Conservation (phyloP, 2,888 invertebrate genomes). For the Tiliacea citrago region DNA sequence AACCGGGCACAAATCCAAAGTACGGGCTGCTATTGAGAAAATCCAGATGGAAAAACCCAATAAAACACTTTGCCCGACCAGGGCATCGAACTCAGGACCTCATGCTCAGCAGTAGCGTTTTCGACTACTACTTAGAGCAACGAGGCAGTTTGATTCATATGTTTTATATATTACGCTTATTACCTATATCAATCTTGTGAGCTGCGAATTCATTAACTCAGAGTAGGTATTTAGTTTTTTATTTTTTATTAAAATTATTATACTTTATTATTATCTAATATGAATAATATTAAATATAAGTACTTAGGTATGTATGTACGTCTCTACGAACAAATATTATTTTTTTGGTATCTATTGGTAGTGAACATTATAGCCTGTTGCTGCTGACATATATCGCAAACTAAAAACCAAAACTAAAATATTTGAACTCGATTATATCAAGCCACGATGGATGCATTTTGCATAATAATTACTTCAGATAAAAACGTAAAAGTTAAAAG, state of each 20-base stretch:
- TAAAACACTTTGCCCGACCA: background rate
- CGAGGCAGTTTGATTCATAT: background rate
- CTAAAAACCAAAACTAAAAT: background rate
- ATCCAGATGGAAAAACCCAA: background rate
- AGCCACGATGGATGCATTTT: background rate
- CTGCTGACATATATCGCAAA: background rate
- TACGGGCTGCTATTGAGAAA: background rate
- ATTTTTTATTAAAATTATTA: too few relatives aligned
- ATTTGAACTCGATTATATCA: background rate
- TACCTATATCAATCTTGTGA: background rate
- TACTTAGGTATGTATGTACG: background rate
- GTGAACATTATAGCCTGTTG: background rate
- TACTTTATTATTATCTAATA: too few relatives aligned
- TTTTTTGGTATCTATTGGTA: background rate
- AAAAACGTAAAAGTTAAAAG: background rate
- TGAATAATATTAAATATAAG: too few relatives aligned
- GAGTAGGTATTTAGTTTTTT: background rate
- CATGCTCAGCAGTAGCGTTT: background rate
- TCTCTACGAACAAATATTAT: background rate
- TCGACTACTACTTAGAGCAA: background rate
- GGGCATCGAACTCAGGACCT: background rate
- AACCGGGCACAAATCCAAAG: background rate
- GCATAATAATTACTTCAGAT: background rate
- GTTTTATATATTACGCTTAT: constrained; percentile 5
- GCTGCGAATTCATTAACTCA: background rate